Base-by-base conservation (phyloP, 1,140 invertebrate genomes). In the Chironomus tepperi region DNA sequence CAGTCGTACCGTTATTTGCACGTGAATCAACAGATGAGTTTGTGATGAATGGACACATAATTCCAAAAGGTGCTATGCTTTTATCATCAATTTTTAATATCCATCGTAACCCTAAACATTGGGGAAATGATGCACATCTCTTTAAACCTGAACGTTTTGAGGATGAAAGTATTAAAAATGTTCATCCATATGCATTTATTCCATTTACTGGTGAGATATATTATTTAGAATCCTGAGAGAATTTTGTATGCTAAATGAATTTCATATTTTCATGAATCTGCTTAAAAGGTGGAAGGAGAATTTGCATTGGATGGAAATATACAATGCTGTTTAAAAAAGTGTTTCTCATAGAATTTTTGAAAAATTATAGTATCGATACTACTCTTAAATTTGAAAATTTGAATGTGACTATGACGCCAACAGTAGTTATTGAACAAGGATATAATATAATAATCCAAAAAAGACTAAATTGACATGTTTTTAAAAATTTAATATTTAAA, bases 81-180 rank as follows among this genome's bases (percentile, higher is more conserved):
- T 1, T 65, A 8, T 64, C 57, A 21, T 42, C 74, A 57, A 43
- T 74, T 42, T 43, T 43, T 18, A 34, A 7, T 65, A 21, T 74
- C 2, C 74, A 74, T 74, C 74, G 74, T n/a, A 24, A 85, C 76
- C 81, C 83, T 10, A 80, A 83, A 74, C 81, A 83, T 75, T 88
- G 84, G 82, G 82, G 86, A 75, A 84, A 88, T 3, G 84, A 91
- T 76, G 89, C 90, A 0, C 84, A 89, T 12, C 80, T 81, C 18
- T 92, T 90, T 78, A 84, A 91, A 79, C 90, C 90, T 0, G 89
- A 91, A 75, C 79, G 89, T 75, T 92, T 91, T 79, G 77, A 87
- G 18, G 85, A 87, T 0, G 85, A 86, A 76, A 80, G 85, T 75
- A 79, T 80, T n/a, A 77, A 79, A 1, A 79, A 85, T 72, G 78